phyloP scores from a whole-genome alignment of 1,140 invertebrate species.

The Monochamus saltuarius region DNA sequence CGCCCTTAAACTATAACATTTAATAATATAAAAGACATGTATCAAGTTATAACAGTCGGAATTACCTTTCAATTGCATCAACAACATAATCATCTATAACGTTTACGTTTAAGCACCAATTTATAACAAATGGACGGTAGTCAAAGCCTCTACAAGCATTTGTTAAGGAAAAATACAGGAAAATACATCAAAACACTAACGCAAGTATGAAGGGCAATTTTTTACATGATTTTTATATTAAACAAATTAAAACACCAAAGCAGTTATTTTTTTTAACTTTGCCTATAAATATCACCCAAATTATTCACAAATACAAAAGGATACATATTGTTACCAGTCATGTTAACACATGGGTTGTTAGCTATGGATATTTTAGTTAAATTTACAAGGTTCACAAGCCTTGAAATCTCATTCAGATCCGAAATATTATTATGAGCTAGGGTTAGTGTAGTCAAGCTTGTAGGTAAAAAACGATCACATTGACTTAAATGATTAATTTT shows the following conservation, averaged over 20 bases:
- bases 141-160: slow-evolving; percentile 74
- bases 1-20: slow-evolving; percentile 78
- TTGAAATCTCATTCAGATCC: slow-evolving; percentile 85
- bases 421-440: slow-evolving; percentile 81
- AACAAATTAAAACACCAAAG: background rate
- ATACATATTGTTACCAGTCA: slow-evolving; percentile 70
- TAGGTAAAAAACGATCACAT: slow-evolving; percentile 79
- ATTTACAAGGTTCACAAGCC: slow-evolving; percentile 71
- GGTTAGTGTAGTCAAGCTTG: slow-evolving; percentile 72
- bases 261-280: background rate
- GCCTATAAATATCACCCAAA: background rate
- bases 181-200: no score
- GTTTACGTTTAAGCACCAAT: slow-evolving; percentile 88
- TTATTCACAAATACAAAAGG: slow-evolving; percentile 54
- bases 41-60: slow-evolving; percentile 16
- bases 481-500: slow-evolving; percentile 77
- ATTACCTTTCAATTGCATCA: slow-evolving; percentile 85
- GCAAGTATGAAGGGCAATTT: slow-evolving; percentile 1
- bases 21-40: background rate
- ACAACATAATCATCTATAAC: slow-evolving; percentile 86
- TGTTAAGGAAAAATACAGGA: slow-evolving; percentile 57
- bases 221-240: slow-evolving; percentile 12
- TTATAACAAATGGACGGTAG: slow-evolving; percentile 88
- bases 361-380: slow-evolving; percentile 80
- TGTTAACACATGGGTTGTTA: slow-evolving; percentile 82